Percentiles rank a stretch among this genome's conserved stretches.
Conservation (phyloP, 2,797 vertebrate species). For the Darevskia nairensis region DNA sequence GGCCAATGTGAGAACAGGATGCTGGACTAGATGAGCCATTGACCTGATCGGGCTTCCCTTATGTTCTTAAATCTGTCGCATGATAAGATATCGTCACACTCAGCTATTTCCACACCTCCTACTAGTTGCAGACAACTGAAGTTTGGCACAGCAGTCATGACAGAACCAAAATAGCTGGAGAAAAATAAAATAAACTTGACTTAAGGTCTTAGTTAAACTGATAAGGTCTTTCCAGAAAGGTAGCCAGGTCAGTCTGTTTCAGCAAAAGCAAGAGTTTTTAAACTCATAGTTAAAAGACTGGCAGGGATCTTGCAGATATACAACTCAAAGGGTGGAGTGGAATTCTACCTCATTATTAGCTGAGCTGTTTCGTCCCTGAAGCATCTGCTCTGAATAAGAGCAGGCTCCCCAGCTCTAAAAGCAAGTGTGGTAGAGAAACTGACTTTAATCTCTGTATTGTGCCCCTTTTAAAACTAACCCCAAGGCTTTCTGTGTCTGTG, state of each 20-base stretch:
- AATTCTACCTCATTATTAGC: not conserved
- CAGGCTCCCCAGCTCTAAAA: not conserved
- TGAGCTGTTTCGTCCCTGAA: not conserved
- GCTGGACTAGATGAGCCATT: no score
- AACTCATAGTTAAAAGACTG: no score
- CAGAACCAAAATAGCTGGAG: no score
- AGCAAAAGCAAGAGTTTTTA: not conserved
- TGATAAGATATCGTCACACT: no score
- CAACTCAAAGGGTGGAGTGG: not conserved
- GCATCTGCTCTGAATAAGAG: not conserved
- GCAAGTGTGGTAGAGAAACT: not conserved
- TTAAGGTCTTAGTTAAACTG: not conserved
- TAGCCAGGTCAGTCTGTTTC: not conserved
- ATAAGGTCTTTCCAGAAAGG: not conserved
- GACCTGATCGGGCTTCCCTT: no score
- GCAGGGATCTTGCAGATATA: not conserved
- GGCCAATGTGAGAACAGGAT: no score
- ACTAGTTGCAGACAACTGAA: no score
- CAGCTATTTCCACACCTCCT: no score
- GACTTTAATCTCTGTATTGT: not conserved
- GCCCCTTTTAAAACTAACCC: not conserved
- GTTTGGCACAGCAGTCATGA: no score
- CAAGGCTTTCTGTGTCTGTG: not conserved
- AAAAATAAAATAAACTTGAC: no score
- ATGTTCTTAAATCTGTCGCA: no score